Percentiles rank a stretch among this genome's conserved stretches.
phyloP scores from a whole-genome alignment of 2,888 invertebrate genomes.

The Trachelus iudaicus region DNA sequence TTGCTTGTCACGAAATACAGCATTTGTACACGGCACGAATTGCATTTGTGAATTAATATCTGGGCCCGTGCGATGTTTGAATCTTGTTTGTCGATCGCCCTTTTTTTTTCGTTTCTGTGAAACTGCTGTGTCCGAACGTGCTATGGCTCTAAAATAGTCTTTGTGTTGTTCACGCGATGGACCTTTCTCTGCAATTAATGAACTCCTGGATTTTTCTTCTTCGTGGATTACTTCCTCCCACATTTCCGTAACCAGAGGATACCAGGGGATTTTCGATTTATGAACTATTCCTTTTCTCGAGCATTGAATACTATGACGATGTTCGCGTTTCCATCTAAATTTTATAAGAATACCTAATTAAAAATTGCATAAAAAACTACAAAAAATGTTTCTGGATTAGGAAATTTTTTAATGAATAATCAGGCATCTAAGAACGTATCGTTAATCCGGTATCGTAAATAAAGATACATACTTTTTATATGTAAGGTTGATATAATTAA shows the following conservation, averaged over 20 bases:
- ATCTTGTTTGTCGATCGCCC: not conserved
- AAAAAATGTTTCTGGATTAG: not conserved
- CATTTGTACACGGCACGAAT: not conserved
- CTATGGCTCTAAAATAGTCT: not conserved
- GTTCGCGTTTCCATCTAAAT: not conserved
- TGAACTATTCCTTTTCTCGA: not conserved
- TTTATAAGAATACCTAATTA: not conserved
- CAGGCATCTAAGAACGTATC: not conserved
- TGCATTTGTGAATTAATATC: not conserved
- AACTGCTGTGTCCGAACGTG: not conserved
- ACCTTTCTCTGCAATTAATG: not conserved
- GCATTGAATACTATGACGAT: not conserved
- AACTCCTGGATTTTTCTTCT: not conserved
- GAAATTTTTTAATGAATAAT: not conserved
- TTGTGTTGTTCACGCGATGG: not conserved
- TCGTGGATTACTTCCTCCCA: not conserved
- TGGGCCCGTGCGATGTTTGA: not conserved
- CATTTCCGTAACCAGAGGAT: not conserved
- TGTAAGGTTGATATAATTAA: not conserved
- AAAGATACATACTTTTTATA: not conserved
- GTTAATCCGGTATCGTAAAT: not conserved
- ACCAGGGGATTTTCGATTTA: not conserved
- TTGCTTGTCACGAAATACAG: not conserved
- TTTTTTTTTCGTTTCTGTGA: not conserved
- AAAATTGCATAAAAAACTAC: not conserved